Percentiles rank a stretch among this genome's conserved stretches.
These are phyloP conservation scores for Proterorhinus semilunaris DNA, from an alignment of 2,113 vertebrate genomes.

Conservation along the genomic window DNA sequence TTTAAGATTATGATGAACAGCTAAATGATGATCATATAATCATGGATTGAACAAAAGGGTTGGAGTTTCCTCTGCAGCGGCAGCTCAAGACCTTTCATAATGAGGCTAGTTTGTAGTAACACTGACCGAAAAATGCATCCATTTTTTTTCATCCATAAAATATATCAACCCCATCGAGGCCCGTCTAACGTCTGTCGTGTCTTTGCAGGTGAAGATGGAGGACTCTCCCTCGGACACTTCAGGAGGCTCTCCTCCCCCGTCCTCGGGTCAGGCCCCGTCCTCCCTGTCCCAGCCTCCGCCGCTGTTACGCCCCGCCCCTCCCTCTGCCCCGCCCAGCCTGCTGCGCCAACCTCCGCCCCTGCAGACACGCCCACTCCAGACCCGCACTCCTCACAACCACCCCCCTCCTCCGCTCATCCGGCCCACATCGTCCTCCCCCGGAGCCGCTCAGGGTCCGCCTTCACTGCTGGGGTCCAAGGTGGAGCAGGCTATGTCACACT, in stretches of 20 bases:
- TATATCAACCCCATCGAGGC: no score
- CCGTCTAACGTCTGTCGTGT: not conserved
- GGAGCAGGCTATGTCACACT: slow-evolving; percentile 77
- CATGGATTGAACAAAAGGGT: no score
- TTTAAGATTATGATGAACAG: no score
- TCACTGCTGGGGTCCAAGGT: slow-evolving; percentile 72
- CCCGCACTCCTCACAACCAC: slow-evolving; percentile 80
- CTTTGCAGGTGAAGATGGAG: slow-evolving; percentile 76
- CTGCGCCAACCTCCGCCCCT: slow-evolving; percentile 87
- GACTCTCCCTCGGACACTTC: slow-evolving; percentile 64
- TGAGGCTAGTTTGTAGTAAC: no score
- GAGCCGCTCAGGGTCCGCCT: slow-evolving; percentile 57
- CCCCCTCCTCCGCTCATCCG: slow-evolving; percentile 87
- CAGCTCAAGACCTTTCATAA: no score
- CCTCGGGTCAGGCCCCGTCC: slow-evolving; percentile 65
- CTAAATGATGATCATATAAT: no score
- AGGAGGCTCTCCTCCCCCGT: slow-evolving; percentile 49
- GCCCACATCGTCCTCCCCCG: slow-evolving; percentile 63
- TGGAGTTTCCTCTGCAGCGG: no score
- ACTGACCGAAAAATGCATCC: no score
- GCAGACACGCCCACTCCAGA: slow-evolving; percentile 85
- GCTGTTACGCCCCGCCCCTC: slow-evolving; percentile 81
- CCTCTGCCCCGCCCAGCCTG: slow-evolving; percentile 82
- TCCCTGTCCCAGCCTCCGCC: slow-evolving; percentile 87
- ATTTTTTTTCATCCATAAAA: no score